Percentiles rank a stretch among this genome's conserved stretches.
Conservation (phyloP, 2,888 invertebrate species). For the Scaptomyza cyrtandrae region DNA sequence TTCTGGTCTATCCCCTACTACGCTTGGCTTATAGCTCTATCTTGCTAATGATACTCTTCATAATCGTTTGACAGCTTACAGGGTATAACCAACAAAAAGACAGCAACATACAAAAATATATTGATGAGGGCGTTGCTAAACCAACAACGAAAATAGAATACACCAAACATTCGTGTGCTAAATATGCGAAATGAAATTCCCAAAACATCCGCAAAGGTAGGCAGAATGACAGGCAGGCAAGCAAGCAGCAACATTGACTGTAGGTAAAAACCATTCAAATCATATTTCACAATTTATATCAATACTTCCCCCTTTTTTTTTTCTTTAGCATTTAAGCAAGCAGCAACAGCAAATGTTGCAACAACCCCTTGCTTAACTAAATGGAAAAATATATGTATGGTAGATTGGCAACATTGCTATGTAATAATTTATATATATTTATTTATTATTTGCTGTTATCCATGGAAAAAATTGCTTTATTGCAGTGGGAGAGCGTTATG, state of each 20-base stretch:
- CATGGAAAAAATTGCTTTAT: conserved; percentile 27
- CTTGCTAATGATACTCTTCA: too few relatives aligned
- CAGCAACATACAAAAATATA: not conserved
- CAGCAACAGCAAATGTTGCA: conserved; percentile 22
- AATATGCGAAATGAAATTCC: conserved; percentile 49
- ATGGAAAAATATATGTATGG: conserved; percentile 1
- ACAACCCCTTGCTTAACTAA: conserved; percentile 17
- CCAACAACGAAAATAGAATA: conserved; percentile 20
- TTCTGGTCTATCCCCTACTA: too few relatives aligned
- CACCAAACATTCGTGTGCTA: conserved; percentile 28
- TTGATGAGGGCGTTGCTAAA: conserved; percentile 1
- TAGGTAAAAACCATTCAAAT: conserved; percentile 17
- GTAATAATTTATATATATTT: conserved; percentile 62
- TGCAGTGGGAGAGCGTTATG: not conserved
- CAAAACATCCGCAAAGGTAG: conserved; percentile 30
- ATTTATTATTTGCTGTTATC: conserved; percentile 67
- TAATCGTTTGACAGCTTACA: not conserved
- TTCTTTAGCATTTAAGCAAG: conserved; percentile 24
- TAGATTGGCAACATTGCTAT: conserved; percentile 10
- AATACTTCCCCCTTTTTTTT: not conserved
- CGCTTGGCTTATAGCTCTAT: too few relatives aligned
- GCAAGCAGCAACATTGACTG: conserved; percentile 5
- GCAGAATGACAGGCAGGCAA: conserved; percentile 1
- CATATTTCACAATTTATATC: conserved; percentile 53
- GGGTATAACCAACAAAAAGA: not conserved